Conservation (phyloP, 2,797 vertebrate species). For the Eptatretus atami region DNA sequence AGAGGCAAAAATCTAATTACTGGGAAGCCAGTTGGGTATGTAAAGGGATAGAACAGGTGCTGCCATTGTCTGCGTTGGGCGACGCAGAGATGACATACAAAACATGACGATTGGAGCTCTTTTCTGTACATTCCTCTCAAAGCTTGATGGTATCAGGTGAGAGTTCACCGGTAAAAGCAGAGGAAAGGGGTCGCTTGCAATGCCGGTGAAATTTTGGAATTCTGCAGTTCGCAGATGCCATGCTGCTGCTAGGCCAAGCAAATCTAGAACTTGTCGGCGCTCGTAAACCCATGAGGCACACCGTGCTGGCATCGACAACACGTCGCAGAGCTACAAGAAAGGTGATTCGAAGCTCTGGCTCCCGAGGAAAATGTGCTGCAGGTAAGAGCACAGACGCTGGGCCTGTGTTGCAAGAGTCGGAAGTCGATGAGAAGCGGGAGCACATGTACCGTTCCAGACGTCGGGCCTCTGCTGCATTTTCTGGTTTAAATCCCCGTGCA, state of each 20-base stretch:
- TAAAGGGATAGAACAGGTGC: too few relatives aligned
- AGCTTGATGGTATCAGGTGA: too few relatives aligned
- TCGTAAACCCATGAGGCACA: conserved; percentile 3
- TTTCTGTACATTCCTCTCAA: too few relatives aligned
- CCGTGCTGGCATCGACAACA: neutral
- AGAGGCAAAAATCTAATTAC: too few relatives aligned
- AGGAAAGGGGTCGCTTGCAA: too few relatives aligned
- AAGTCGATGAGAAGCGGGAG: conserved; percentile 1
- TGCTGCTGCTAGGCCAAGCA: neutral
- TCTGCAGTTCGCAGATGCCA: too few relatives aligned
- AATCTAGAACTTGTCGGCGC: neutral
- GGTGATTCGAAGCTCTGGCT: neutral
- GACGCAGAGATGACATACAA: too few relatives aligned
- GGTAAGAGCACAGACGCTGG: neutral
- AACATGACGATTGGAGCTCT: too few relatives aligned
- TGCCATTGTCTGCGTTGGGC: too few relatives aligned
- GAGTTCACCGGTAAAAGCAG: too few relatives aligned
- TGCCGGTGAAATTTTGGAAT: too few relatives aligned
- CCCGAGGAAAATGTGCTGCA: neutral
- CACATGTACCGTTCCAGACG: neutral
- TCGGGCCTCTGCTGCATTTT: neutral
- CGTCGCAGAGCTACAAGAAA: neutral
- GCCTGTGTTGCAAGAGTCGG: neutral
- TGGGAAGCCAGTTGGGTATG: too few relatives aligned
- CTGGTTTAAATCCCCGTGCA: neutral